These are phyloP conservation scores for Acanthaster planci DNA, from an alignment of 35 echinoderm and acorn worm species.

Conservation along the genomic window DNA sequence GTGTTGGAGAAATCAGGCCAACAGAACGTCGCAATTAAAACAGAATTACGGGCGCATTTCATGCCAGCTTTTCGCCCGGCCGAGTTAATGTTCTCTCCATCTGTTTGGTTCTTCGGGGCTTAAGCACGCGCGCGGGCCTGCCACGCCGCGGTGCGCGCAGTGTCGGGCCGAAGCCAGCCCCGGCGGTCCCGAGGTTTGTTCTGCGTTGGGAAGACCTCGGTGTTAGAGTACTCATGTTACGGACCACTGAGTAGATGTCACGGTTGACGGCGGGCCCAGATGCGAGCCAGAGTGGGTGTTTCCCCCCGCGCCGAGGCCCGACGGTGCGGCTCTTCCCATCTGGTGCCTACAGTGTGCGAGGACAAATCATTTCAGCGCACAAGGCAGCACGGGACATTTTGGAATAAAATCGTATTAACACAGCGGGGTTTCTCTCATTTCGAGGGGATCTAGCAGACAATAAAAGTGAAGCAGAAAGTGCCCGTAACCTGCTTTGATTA, in stretches of 20 bases:
- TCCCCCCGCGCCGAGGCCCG: neutral
- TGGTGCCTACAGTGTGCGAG: neutral
- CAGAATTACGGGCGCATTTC: slow-evolving; percentile 22
- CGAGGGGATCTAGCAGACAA: neutral
- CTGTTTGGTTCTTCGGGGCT: neutral
- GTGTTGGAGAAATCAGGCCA: slow-evolving; percentile 10
- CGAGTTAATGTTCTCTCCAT: slow-evolving; percentile 18
- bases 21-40: slow-evolving; percentile 29
- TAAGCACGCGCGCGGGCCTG: neutral
- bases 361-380: too few species aligned
- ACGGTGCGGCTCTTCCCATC: neutral
- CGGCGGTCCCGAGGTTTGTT: too few species aligned
- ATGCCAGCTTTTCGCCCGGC: slow-evolving; percentile 27
- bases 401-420: slow-evolving; percentile 16
- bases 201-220: neutral
- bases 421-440: slow-evolving; percentile 5
- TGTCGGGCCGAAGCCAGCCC: neutral
- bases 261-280: slow-evolving; percentile 16
- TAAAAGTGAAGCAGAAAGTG: neutral
- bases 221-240: slow-evolving; percentile 28
- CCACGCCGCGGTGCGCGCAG: neutral
- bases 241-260: slow-evolving; percentile 21
- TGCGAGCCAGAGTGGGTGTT: slow-evolving; percentile 16
- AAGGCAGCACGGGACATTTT: too few species aligned
- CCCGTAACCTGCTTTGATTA: neutral